A percentile compares a stretch with the other conserved stretches of the same genome.
These are phyloP conservation scores for Falcaria lacertinaria DNA, from an alignment of 2,888 invertebrate species.

Conservation along the genomic window DNA sequence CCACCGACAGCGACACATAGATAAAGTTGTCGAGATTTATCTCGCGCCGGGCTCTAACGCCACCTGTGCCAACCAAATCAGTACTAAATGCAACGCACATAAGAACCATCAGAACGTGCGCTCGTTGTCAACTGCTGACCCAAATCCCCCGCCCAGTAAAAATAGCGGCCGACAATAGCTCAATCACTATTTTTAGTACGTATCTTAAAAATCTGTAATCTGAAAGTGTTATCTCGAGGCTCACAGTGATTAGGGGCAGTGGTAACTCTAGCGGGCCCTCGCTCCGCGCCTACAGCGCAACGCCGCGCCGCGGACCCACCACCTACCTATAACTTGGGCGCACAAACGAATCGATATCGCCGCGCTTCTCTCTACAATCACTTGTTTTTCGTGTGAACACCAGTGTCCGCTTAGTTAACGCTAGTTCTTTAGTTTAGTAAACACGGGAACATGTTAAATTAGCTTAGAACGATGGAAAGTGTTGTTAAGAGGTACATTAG, in stretches of 20 bases:
- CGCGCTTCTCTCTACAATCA: conserved; percentile 45
- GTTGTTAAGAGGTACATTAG: conserved; percentile 67
- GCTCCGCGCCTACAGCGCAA: conserved; percentile 42
- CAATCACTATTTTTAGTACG: conserved; percentile 74
- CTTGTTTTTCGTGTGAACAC: conserved; percentile 50
- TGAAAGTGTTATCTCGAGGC: conserved; percentile 45
- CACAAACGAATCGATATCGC: conserved; percentile 38
- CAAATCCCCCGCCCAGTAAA: conserved; percentile 70
- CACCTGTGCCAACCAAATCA: conserved; percentile 24
- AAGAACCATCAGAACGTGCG: conserved; percentile 30
- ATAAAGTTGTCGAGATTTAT: conserved; percentile 5
- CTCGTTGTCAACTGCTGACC: conserved; percentile 62
- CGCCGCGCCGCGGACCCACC: too few species aligned
- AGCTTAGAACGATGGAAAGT: conserved; percentile 56
- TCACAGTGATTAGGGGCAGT: conserved; percentile 8
- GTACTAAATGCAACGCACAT: conserved; percentile 19
- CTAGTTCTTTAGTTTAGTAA: conserved; percentile 71
- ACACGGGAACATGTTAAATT: conserved; percentile 72
- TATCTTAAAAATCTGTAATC: conserved; percentile 63
- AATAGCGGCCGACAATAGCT: conserved; percentile 76
- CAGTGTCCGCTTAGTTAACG: conserved; percentile 59
- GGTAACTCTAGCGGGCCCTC: background rate
- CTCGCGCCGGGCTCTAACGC: conserved; percentile 16
- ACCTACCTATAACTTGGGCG: conserved; percentile 34
- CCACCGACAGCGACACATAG: conserved; percentile 1